Percentiles rank a stretch among this genome's conserved stretches.
Evolutionary conservation across 2,888 invertebrate genomes (phyloP).

Genomic region (Pseudococcus viburni): DNA sequence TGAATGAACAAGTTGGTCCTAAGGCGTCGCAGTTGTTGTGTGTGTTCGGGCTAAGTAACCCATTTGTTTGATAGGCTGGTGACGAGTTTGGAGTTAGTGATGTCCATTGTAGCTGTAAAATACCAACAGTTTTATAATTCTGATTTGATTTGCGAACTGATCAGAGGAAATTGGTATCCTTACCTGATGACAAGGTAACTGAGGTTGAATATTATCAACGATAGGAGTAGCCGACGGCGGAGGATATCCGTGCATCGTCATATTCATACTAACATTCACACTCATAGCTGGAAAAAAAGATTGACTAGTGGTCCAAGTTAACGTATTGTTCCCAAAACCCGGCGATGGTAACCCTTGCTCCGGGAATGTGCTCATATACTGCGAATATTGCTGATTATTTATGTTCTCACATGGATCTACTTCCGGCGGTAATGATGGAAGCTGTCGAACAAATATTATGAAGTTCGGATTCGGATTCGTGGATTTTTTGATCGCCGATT

Average conservation of each 20-base stretch:
- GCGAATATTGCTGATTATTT: slow-evolving; percentile 63
- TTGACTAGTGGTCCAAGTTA: slow-evolving; percentile 61
- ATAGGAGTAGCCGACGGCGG: slow-evolving; percentile 69
- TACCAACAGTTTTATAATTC: background rate
- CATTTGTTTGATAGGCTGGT: slow-evolving; percentile 65
- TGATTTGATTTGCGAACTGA: no score
- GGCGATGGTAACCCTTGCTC: slow-evolving; percentile 55
- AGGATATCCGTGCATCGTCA: slow-evolving; percentile 87
- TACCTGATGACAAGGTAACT: slow-evolving; percentile 81
- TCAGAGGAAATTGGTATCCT: slow-evolving; percentile 57
- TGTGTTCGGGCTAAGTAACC: slow-evolving; percentile 46
- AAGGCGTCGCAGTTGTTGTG: slow-evolving; percentile 70
- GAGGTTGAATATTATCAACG: slow-evolving; percentile 71
- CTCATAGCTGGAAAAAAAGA: slow-evolving; percentile 85
- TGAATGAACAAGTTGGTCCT: slow-evolving; percentile 86
- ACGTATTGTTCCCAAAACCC: slow-evolving; percentile 56
- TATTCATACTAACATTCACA: slow-evolving; percentile 97
- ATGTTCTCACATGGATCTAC: slow-evolving; percentile 54
- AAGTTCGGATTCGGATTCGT: background rate
- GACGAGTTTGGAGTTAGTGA: slow-evolving; percentile 67
- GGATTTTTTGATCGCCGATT: background rate
- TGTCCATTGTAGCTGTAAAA: slow-evolving; percentile 63
- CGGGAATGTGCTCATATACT: slow-evolving; percentile 58
- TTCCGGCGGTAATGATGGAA: slow-evolving; percentile 50
- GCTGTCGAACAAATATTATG: background rate